Conservation (phyloP, 2,797 vertebrate species). For the Moxostoma hubbsi region DNA sequence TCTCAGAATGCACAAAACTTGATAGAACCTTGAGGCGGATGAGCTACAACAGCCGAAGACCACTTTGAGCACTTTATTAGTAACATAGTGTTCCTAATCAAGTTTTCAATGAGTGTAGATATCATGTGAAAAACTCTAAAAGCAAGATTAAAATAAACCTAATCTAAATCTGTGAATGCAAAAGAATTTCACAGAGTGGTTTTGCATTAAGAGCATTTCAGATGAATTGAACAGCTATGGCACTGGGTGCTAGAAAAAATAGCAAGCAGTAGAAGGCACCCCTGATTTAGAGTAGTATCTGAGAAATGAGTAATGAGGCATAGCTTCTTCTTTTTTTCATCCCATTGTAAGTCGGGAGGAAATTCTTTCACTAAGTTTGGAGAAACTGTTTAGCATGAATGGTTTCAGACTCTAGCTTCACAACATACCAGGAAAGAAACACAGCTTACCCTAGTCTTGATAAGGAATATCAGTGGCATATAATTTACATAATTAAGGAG, state of each 20-base stretch:
- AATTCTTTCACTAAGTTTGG: constrained; percentile 55
- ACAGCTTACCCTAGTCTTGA: constrained; percentile 59
- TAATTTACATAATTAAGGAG: constrained; percentile 79
- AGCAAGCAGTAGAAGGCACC: constrained; percentile 34
- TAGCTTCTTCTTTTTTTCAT: neutral
- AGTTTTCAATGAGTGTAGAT: neutral
- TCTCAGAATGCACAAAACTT: no score
- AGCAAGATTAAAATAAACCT: constrained; percentile 19
- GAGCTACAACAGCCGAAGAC: no score
- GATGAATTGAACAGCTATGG: constrained; percentile 44
- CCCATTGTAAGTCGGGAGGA: constrained; percentile 37
- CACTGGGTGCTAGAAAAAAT: constrained; percentile 26
- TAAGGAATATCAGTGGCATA: constrained; percentile 71
- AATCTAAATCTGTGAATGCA: constrained; percentile 21
- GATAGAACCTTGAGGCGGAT: no score
- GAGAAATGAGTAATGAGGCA: constrained; percentile 32
- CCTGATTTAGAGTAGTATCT: constrained; percentile 31
- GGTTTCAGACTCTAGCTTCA: constrained; percentile 51
- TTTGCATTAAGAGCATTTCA: constrained; percentile 3
- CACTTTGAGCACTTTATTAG: no score
- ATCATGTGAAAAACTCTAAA: constrained; percentile 17
- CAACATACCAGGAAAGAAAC: constrained; percentile 55
- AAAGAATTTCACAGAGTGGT: constrained; percentile 12
- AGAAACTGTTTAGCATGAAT: constrained; percentile 50
- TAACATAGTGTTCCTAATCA: no score